Percentiles rank a stretch among this genome's conserved stretches.
phyloP scores from a whole-genome alignment of 1,140 invertebrate genomes.

The Bemisia tabaci region DNA sequence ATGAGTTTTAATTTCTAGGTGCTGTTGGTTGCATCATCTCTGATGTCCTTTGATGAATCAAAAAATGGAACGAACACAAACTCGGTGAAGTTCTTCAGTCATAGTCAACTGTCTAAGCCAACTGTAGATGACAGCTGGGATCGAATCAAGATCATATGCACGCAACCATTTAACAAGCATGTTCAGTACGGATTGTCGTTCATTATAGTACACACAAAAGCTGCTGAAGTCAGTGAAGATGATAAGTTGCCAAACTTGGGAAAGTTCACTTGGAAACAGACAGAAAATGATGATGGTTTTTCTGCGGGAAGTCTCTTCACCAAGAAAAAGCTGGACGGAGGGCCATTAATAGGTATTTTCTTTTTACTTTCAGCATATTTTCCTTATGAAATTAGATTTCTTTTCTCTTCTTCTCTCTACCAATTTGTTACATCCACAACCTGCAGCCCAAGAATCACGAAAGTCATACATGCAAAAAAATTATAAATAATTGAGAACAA shows the following conservation, averaged over 20 bases:
- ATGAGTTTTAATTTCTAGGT: too few relatives aligned
- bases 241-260: conserved; percentile 29
- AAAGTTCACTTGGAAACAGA: conserved; percentile 43
- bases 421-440: too few relatives aligned
- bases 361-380: conserved; percentile 3
- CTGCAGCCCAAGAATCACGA: too few relatives aligned
- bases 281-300: conserved; percentile 32
- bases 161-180: conserved; percentile 73
- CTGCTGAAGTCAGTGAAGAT: conserved; percentile 16
- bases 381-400: conserved; percentile 4
- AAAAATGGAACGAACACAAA: conserved; percentile 45
- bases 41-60: conserved; percentile 65
- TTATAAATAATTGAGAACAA: too few relatives aligned
- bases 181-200: conserved; percentile 66
- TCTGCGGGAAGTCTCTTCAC: conserved; percentile 40
- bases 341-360: conserved; percentile 3
- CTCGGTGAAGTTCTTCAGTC: conserved; percentile 59
- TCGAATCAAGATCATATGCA: conserved; percentile 65
- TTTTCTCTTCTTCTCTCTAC: too few relatives aligned
- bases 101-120: conserved; percentile 41
- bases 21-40: conserved; percentile 60
- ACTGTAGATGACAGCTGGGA: conserved; percentile 61
- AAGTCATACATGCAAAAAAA: too few relatives aligned
- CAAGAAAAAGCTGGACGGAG: conserved; percentile 26
- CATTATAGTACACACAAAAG: conserved; percentile 41